phyloP scores from a whole-genome alignment of 2,888 invertebrate genomes.

The Gnatocerus cornutus region DNA sequence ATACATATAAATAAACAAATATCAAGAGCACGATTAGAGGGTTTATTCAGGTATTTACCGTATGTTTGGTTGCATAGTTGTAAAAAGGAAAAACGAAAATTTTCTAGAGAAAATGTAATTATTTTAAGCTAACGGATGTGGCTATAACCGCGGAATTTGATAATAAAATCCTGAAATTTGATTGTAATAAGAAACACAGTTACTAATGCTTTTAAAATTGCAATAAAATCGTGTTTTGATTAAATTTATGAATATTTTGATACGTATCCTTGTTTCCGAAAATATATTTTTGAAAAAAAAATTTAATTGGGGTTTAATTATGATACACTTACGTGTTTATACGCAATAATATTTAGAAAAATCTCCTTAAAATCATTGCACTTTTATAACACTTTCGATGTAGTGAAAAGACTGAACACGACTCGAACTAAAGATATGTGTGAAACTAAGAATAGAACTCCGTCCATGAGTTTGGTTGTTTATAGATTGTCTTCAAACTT shows the following conservation, averaged over 20 bases:
- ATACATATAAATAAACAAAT: constrained; percentile 48
- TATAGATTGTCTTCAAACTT: constrained; percentile 66
- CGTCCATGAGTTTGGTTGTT: constrained; percentile 69
- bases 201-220: no score
- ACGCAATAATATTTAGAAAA: constrained; percentile 33
- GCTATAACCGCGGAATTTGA: background rate
- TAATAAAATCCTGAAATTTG: no score
- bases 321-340: constrained; percentile 32
- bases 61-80: constrained; percentile 35
- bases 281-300: background rate
- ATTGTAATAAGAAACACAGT: no score
- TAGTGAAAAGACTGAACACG: constrained; percentile 61
- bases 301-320: background rate
- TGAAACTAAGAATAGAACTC: constrained; percentile 69
- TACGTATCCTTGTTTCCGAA: no score
- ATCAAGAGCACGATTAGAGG: constrained; percentile 35
- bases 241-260: no score
- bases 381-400: constrained; percentile 63
- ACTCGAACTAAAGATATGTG: constrained; percentile 66
- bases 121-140: background rate
- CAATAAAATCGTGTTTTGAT: no score
- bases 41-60: constrained; percentile 1
- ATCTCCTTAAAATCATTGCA: constrained; percentile 63
- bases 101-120: background rate
- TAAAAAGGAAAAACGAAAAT: background rate